Evolutionary conservation across 2,888 invertebrate genomes (phyloP), one percentile per base, ranked within the genome.

Genomic region (Ormyrus nitidulus): DNA sequence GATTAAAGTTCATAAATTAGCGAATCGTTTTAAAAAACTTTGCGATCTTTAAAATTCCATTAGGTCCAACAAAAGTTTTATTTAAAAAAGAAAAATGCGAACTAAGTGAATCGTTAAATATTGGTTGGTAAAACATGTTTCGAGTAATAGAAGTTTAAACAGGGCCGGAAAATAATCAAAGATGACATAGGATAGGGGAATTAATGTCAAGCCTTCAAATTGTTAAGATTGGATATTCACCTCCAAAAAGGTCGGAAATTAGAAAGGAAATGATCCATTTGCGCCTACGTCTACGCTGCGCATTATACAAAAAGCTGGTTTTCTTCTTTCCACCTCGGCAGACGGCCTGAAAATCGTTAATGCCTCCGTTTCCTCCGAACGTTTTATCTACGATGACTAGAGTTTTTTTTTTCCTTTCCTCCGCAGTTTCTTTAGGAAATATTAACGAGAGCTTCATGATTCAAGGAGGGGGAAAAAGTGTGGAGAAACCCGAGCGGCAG

Each of bases 171-270:
- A 72, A 72, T 59, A 62, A 48, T 73, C 62, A 73, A 73, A 64
- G 73, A 54, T 73, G 54, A 73, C 56, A 53, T 49, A 59, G 58
- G 74, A 66, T 59, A 51, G 10, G 59, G 59, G 77, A 79, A 66
- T 69, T 68, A 79, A 70, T 69, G 79, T 53, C 71, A 59, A 69
- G 44, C 19, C 53, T 53, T 34, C 54, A 10, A 44, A 59, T 59
- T 19, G n/a, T 48, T 66, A 56, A 59, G 44, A 7, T 48, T 11
- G 44, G 44, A 3, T 19, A 53, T 62, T 65, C 69, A 75, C 74
- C 74, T 49, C 53, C 64, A 34, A 72, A 75, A 83, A 76, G 78
- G 69, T n/a, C 65, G 77, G 77, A 77, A 77, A 80, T 73, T 72
- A 62, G 69, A 46, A 13, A 19, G 72, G 69, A 73, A 73, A 77